Evolutionary conservation across 2,888 invertebrate genomes (phyloP), one percentile per base, ranked within the genome.

Genomic region (Chironomus tentans): DNA sequence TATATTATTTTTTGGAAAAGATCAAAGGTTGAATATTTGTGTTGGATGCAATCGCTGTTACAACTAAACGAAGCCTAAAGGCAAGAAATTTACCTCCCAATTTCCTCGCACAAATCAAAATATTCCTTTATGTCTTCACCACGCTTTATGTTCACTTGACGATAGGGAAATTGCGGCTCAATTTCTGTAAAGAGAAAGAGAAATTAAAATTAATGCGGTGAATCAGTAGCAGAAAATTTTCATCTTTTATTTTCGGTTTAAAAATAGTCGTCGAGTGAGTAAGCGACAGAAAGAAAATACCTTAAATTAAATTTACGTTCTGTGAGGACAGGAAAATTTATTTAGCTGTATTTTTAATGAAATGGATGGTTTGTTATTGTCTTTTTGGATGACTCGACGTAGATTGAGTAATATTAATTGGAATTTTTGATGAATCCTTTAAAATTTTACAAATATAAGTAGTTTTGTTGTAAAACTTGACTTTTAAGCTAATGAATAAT

Each of bases 41-140:
- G 38, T 38, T 38, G 7, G 10, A 38, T 38, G 38, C 38, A 38
- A 38, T 38, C 38, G 38, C 10, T 38, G 38, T 38, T 10, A 38
- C 38, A 38, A 10, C 38, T 38, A 38, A 38, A 38, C 38, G 38
- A 10, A 24, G 13, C 72, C 46, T 73, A 68, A 68, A 46, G 18
- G 18, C n/a, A 56, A 2, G 7, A 15, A 6, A 15, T 50, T 88
- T 86, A 97, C 97, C 96, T 91, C 83, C 98, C 98, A 80, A 98
- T 91, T 85, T 98, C 95, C 77, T 92, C 90, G 80, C 93, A 89
- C 83, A 97, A 88, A 81, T 93, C 92, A 82, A 93, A 97, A 80
- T 90, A 88, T 80, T 93, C 91, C 82, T 94, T 92, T 79, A 97
- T 93, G 85, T 96, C 93, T 77, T 90, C 88, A 79, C 91, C 92